These are phyloP conservation scores for Eulimnadia texana DNA, from an alignment of 1,140 invertebrate genomes.

Conservation along the genomic window DNA sequence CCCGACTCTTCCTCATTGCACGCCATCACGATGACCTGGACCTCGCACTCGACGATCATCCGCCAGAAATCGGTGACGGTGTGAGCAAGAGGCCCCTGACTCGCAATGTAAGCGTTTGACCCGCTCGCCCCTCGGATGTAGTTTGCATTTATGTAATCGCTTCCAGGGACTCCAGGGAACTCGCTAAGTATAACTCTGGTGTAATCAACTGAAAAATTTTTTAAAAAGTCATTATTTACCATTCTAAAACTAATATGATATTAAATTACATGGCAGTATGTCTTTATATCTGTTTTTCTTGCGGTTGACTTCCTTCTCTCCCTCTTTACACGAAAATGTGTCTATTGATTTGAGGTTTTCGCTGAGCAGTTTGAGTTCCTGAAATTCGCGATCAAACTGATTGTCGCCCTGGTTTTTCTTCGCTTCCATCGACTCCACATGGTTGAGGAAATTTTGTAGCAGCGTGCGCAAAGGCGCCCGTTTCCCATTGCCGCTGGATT, in stretches of 20 bases:
- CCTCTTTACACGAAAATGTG: conserved; percentile 38
- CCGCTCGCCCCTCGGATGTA: conserved; percentile 40
- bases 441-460: conserved; percentile 37
- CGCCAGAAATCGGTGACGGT: conserved; percentile 53
- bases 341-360: conserved; percentile 32
- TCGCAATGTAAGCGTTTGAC: conserved; percentile 34
- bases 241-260: conserved; percentile 11
- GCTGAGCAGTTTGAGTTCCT: conserved; percentile 37
- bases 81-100: conserved; percentile 46
- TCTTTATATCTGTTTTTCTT: conserved; percentile 55
- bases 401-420: conserved; percentile 29
- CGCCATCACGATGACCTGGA: conserved; percentile 49
- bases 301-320: conserved; percentile 44
- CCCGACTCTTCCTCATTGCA: conserved; percentile 40
- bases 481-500: conserved; percentile 20
- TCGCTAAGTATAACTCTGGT: conserved; percentile 42
- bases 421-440: conserved; percentile 34
- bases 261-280: conserved; percentile 48
- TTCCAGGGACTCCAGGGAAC: conserved; percentile 38
- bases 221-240: neutral
- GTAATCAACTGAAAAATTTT: conserved; percentile 39
- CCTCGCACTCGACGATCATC: conserved; percentile 50
- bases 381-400: conserved; percentile 36
- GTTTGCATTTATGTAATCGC: conserved; percentile 59
- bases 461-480: conserved; percentile 31